Conservation (phyloP, 2,888 invertebrate genomes). For the Leptinotarsa tumamoca region DNA sequence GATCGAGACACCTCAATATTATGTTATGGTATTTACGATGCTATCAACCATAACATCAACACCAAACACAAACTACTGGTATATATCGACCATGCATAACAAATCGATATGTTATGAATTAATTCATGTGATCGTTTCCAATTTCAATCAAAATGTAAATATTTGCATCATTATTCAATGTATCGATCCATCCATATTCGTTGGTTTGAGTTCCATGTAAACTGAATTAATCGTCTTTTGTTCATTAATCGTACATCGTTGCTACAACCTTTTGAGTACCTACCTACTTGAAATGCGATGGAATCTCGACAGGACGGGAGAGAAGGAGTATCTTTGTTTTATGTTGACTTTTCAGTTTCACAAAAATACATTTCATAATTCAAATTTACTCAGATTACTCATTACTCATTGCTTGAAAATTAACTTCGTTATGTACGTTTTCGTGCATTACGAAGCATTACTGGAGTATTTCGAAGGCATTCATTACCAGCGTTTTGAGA, state of each 20-base stretch:
- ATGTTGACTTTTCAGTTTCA: no score
- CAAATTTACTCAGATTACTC: no score
- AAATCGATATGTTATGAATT: slow-evolving; percentile 1
- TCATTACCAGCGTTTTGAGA: no score
- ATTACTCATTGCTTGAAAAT: no score
- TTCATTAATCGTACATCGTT: not conserved
- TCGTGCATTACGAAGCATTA: no score
- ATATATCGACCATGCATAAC: not conserved
- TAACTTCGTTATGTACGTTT: no score
- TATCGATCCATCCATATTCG: not conserved
- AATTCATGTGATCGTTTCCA: slow-evolving; percentile 1
- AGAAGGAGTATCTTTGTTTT: no score
- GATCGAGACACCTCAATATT: no score
- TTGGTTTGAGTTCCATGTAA: not conserved
- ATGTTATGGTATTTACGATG: not conserved
- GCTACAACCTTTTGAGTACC: not conserved
- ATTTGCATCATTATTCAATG: slow-evolving; percentile 6
- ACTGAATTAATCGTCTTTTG: not conserved
- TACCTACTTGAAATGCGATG: not conserved
- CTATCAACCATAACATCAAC: not conserved
- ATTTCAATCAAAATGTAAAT: slow-evolving; percentile 3
- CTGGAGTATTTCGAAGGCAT: no score
- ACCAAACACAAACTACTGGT: not conserved
- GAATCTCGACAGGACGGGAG: no score
- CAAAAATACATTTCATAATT: no score